These are phyloP conservation scores for Lordiphosa mommai DNA, from an alignment of 1,140 invertebrate species.

Conservation along the genomic window DNA sequence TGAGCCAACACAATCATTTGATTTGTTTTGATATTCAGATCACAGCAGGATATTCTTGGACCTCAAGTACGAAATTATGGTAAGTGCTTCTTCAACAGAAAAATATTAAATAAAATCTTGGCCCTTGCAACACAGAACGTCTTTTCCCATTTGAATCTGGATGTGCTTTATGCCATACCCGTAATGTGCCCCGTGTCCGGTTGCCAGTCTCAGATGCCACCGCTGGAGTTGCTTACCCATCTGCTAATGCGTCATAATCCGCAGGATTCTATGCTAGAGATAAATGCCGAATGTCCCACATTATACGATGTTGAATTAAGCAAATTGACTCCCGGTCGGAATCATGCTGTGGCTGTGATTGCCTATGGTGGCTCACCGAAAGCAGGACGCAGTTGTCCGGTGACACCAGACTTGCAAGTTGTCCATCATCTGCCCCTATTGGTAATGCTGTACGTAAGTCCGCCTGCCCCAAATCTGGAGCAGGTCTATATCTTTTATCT, in stretches of 20 bases:
- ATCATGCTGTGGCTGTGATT: constrained; percentile 33
- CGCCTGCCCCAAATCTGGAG: constrained; percentile 4
- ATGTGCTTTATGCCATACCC: constrained; percentile 21
- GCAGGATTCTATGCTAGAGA: constrained; percentile 33
- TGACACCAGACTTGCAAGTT: constrained; percentile 32
- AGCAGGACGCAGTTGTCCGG: constrained; percentile 15
- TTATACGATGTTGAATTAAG: constrained; percentile 22
- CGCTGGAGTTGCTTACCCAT: constrained; percentile 35
- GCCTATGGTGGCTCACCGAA: constrained; percentile 31
- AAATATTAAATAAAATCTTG: not conserved
- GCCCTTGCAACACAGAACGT: not conserved
- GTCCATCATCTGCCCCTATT: constrained; percentile 41
- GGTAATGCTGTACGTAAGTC: constrained; percentile 33
- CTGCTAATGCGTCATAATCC: constrained; percentile 38
- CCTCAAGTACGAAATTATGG: constrained; percentile 2
- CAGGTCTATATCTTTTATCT: constrained; percentile 36
- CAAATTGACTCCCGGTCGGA: constrained; percentile 21
- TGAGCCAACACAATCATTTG: too few species aligned
- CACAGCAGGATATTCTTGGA: not conserved
- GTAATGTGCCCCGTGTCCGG: constrained; percentile 24
- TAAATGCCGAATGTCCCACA: constrained; percentile 24
- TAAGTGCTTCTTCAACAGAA: not conserved
- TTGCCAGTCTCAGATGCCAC: constrained; percentile 12
- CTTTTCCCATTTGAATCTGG: constrained; percentile 7
- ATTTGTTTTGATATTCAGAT: too few species aligned